Evolutionary conservation across 1,140 invertebrate species (phyloP).

Genomic region (Drosophila repleta): DNA sequence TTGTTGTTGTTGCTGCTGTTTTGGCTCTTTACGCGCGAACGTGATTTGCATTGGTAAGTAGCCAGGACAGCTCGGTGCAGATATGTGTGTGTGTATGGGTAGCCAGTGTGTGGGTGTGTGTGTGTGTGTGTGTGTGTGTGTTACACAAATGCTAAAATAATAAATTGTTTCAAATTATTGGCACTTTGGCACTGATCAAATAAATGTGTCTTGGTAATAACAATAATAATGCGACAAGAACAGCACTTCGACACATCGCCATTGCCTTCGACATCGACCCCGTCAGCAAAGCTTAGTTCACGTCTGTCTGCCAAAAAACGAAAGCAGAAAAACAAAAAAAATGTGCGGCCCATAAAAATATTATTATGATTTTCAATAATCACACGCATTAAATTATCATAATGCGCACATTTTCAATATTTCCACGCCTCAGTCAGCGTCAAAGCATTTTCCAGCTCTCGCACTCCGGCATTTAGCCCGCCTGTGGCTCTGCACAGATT

Average conservation of each 20-base stretch:
- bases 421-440: constrained; percentile 44
- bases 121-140: constrained; percentile 31
- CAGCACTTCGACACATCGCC: constrained; percentile 42
- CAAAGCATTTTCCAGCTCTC: constrained; percentile 18
- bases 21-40: constrained; percentile 71
- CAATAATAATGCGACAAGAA: constrained; percentile 78
- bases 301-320: constrained; percentile 31
- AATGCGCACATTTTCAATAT: constrained; percentile 77
- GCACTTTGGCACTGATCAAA: constrained; percentile 80
- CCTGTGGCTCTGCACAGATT: constrained; percentile 13
- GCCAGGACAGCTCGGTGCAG: constrained; percentile 29
- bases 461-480: not conserved
- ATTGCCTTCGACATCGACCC: constrained; percentile 16
- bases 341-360: constrained; percentile 70
- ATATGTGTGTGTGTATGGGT: constrained; percentile 10
- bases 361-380: constrained; percentile 82
- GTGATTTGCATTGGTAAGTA: constrained; percentile 78
- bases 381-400: constrained; percentile 80
- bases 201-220: constrained; percentile 78
- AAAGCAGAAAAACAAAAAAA: constrained; percentile 8
- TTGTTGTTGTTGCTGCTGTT: constrained; percentile 39
- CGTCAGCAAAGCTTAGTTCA: constrained; percentile 6
- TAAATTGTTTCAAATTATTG: constrained; percentile 82
- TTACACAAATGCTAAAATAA: constrained; percentile 80
- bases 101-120: constrained; percentile 2